Evolutionary conservation across 2,797 vertebrate genomes (phyloP).

Genomic region (Danio aesculapii): DNA sequence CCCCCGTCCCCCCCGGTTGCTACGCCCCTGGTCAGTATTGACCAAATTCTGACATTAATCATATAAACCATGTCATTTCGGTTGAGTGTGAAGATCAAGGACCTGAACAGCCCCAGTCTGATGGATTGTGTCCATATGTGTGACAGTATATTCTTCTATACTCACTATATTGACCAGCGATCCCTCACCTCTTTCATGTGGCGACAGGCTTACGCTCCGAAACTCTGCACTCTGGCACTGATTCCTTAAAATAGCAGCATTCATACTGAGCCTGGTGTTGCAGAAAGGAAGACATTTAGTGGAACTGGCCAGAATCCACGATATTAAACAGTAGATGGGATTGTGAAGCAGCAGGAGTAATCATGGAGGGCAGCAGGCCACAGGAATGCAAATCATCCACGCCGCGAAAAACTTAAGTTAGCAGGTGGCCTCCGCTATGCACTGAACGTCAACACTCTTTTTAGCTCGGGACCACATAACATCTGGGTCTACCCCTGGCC

Average conservation of each 20-base stretch:
- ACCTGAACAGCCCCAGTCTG: conserved; percentile 25
- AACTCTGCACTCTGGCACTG: conserved; percentile 68
- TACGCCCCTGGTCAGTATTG: too few species aligned
- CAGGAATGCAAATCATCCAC: conserved; percentile 95
- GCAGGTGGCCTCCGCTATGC: conserved; percentile 95
- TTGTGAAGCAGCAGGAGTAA: conserved; percentile 90
- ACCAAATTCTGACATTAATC: background rate
- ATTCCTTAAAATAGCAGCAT: conserved; percentile 74
- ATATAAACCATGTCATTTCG: background rate
- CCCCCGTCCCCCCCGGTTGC: too few species aligned
- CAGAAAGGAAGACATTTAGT: conserved; percentile 81
- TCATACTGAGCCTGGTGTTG: conserved; percentile 74
- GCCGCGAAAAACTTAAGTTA: conserved; percentile 88
- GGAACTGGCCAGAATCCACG: conserved; percentile 85
- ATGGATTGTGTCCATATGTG: background rate
- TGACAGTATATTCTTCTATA: conserved; percentile 67
- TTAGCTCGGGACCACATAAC: conserved; percentile 85
- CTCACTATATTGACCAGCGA: conserved; percentile 65
- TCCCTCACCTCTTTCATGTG: conserved; percentile 81
- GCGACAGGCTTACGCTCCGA: conserved; percentile 73
- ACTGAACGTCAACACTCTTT: conserved; percentile 87
- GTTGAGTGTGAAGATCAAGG: conserved; percentile 61
- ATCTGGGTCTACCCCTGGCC: conserved; percentile 82
- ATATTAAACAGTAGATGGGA: conserved; percentile 90
- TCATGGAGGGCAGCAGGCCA: conserved; percentile 92